Evolutionary conservation across 2,888 invertebrate genomes (phyloP).

Genomic region (Andrena flavipes): DNA sequence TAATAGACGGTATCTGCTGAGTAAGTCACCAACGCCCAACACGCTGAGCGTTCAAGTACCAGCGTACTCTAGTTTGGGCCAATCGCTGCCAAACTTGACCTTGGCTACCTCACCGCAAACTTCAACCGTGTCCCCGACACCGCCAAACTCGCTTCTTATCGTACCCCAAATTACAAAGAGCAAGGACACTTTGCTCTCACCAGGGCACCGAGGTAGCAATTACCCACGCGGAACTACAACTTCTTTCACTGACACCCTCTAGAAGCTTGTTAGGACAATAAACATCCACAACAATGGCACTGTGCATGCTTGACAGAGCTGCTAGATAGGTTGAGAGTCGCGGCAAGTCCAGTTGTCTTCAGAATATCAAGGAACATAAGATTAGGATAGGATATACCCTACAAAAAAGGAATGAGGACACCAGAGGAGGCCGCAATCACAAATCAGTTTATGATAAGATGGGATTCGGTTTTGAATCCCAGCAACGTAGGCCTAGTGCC

Average conservation of each 20-base stretch:
- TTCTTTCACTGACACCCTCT: constrained; percentile 89
- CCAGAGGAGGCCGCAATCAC: neutral
- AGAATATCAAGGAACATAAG: neutral
- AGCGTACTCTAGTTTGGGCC: constrained; percentile 88
- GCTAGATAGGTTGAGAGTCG: constrained; percentile 4
- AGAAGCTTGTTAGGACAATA: constrained; percentile 80
- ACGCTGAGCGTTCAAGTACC: constrained; percentile 91
- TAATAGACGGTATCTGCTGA: constrained; percentile 82
- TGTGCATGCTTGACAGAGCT: constrained; percentile 43
- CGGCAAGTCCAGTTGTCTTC: neutral
- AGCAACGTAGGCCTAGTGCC: neutral
- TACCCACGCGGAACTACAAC: constrained; percentile 56
- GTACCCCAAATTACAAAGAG: constrained; percentile 85
- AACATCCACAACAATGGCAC: constrained; percentile 35
- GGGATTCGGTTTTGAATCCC: too few species aligned
- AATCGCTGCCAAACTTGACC: constrained; percentile 92
- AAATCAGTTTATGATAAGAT: too few species aligned
- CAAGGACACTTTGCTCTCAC: constrained; percentile 83
- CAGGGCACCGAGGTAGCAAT: constrained; percentile 83
- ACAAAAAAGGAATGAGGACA: neutral
- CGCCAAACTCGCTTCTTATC: constrained; percentile 84
- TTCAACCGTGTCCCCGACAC: constrained; percentile 83
- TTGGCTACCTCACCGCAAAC: constrained; percentile 83
- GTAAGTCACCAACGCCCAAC: constrained; percentile 88
- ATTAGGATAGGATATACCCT: neutral